phyloP scores from a whole-genome alignment of 2,888 invertebrate species.

The Spilarctia lutea region DNA sequence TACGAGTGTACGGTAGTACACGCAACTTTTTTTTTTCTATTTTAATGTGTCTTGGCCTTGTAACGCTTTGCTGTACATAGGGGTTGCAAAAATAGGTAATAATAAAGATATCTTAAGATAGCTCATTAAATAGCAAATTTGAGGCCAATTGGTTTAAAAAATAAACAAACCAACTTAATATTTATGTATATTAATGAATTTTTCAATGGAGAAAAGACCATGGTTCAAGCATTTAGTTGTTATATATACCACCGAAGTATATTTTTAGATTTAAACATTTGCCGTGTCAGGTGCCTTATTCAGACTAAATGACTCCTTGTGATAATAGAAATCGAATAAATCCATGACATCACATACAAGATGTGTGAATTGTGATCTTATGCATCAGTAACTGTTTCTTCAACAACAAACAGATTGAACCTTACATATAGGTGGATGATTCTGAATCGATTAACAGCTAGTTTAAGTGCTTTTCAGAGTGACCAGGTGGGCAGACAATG shows the following conservation, averaged over 20 bases:
- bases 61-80: too few relatives aligned
- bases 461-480: conserved; percentile 23
- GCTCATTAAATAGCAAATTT: too few relatives aligned
- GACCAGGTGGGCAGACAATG: conserved; percentile 43
- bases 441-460: conserved; percentile 55
- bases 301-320: background rate
- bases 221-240: too few relatives aligned
- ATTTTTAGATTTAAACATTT: background rate
- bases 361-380: background rate
- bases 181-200: too few relatives aligned
- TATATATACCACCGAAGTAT: background rate
- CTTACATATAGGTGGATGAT: conserved; percentile 35
- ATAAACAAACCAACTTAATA: too few relatives aligned
- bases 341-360: background rate
- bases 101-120: too few relatives aligned
- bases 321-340: background rate
- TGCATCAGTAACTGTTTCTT: background rate
- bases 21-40: too few relatives aligned
- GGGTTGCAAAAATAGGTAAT: too few relatives aligned
- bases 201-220: too few relatives aligned
- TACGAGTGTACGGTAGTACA: too few relatives aligned
- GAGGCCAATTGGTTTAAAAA: too few relatives aligned
- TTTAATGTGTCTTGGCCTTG: too few relatives aligned
- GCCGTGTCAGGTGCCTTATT: background rate
- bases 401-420: background rate